phyloP scores from a whole-genome alignment of 2,888 invertebrate species.

The Caenorhabditis doughertyi region DNA sequence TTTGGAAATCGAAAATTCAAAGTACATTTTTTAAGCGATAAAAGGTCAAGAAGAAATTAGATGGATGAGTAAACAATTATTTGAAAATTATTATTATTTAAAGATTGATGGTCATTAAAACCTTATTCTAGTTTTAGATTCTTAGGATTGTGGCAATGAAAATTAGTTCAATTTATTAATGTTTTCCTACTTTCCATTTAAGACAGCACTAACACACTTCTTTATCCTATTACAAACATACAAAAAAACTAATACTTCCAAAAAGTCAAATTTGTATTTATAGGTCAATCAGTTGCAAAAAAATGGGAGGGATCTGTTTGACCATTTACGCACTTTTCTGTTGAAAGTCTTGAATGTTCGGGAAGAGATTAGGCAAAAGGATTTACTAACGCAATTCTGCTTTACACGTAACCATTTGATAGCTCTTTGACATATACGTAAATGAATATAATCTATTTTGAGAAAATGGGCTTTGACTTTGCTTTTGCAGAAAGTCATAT shows the following conservation, averaged over 20 bases:
- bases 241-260: neutral
- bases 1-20: conserved; percentile 19
- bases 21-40: conserved; percentile 5
- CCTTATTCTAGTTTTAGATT: neutral
- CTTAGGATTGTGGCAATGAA: neutral
- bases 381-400: conserved; percentile 36
- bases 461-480: neutral
- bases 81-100: neutral
- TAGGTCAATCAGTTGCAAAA: conserved; percentile 7
- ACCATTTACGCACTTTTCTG: conserved; percentile 40
- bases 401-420: conserved; percentile 47
- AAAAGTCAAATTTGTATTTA: conserved; percentile 22
- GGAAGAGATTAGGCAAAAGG: conserved; percentile 33
- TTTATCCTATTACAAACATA: neutral
- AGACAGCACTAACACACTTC: neutral
- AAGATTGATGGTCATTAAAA: conserved; percentile 30
- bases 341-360: conserved; percentile 35
- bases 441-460: conserved; percentile 18
- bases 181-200: conserved; percentile 19
- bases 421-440: conserved; percentile 20
- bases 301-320: conserved; percentile 24
- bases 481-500: neutral
- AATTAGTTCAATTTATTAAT: conserved; percentile 39
- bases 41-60: neutral
- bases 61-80: conserved; percentile 37